These are phyloP conservation scores for Parauchenoglanis ngamensis DNA, from an alignment of 2,797 vertebrate genomes.

Conservation along the genomic window DNA sequence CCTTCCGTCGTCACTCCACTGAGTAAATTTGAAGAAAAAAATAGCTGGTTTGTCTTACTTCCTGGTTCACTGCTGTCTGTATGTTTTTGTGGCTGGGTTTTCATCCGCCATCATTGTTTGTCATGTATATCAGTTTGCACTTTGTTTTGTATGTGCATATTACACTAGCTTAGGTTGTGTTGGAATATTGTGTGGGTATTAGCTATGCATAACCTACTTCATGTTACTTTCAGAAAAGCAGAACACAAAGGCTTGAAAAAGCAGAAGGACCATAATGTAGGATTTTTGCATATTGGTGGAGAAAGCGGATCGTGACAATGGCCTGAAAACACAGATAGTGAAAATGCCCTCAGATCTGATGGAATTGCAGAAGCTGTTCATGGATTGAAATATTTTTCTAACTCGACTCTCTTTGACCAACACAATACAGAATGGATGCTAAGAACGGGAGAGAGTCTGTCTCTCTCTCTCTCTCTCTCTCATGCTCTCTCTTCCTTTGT, in stretches of 20 bases:
- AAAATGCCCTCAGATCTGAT: not conserved
- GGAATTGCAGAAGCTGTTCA: not conserved
- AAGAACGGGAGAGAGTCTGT: not conserved
- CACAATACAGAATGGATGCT: conserved; percentile 44
- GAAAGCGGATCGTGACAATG: not conserved
- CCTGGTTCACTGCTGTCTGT: not conserved
- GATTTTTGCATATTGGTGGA: not conserved
- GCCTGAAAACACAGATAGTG: not conserved
- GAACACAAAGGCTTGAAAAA: not conserved
- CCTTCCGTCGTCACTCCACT: conserved; percentile 10
- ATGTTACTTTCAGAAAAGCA: not conserved
- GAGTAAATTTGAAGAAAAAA: not conserved
- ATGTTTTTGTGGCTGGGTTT: not conserved
- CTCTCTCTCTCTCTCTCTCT: not conserved
- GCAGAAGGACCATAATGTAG: not conserved
- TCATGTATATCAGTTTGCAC: not conserved
- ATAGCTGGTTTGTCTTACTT: not conserved
- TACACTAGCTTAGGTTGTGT: not conserved
- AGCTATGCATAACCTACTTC: not conserved
- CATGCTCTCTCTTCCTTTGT: not conserved
- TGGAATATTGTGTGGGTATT: not conserved
- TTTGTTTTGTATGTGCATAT: not conserved
- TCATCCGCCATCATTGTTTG: not conserved
- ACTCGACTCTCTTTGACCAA: conserved; percentile 51
- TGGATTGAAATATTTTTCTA: conserved; percentile 30